Evolutionary conservation across 2,113 vertebrate species (phyloP).

Genomic region (Alligator sinensis): DNA sequence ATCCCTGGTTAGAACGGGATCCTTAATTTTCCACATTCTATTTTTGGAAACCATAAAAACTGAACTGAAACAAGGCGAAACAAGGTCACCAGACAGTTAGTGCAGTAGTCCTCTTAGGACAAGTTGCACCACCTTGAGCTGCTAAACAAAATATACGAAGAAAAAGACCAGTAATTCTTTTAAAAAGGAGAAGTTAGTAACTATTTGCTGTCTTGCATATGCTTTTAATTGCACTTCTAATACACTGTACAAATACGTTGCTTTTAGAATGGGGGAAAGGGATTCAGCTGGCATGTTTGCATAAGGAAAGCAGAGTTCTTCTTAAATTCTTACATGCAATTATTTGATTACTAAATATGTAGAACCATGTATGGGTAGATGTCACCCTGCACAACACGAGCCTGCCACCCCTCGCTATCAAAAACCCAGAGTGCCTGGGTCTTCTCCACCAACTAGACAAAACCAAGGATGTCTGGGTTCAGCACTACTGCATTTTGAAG

Average conservation of each 20-base stretch:
- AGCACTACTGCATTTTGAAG: conserved; percentile 91
- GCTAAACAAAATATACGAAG: not conserved
- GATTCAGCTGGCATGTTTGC: not conserved
- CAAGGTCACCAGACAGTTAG: not conserved
- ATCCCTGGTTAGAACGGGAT: not conserved
- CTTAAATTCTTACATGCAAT: not conserved
- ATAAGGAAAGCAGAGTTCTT: not conserved
- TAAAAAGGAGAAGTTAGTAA: not conserved
- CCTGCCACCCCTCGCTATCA: conserved; percentile 91
- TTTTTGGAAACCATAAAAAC: not conserved
- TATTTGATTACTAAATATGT: not conserved
- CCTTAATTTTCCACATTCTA: not conserved
- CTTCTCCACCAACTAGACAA: conserved; percentile 88
- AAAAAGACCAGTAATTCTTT: not conserved
- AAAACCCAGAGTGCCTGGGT: conserved; percentile 89
- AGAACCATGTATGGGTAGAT: conserved; percentile 94
- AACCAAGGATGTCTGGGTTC: conserved; percentile 83
- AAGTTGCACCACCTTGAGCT: not conserved
- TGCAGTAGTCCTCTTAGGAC: not conserved
- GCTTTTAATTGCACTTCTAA: not conserved
- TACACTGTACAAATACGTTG: not conserved
- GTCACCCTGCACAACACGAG: conserved; percentile 89
- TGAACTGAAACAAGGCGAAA: not conserved
- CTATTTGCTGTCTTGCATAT: not conserved
- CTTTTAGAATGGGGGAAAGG: not conserved